A percentile compares a stretch with the other conserved stretches of the same genome.
Evolutionary conservation across 92 coral and sea anemone species (phyloP).

Genomic region (Zoanthus sansibaricus): DNA sequence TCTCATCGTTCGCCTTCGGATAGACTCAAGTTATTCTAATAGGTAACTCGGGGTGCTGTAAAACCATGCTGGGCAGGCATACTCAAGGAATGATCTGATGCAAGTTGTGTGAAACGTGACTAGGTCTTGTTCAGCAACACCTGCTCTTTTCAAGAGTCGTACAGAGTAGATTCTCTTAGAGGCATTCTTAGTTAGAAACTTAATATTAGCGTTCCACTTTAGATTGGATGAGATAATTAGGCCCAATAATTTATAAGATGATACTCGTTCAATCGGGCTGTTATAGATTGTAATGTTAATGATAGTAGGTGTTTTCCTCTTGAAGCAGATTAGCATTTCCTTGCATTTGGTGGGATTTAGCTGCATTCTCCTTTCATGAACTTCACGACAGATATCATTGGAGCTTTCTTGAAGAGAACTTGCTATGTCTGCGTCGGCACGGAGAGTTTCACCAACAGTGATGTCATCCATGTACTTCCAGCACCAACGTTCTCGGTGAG

Average conservation of each 20-base stretch:
- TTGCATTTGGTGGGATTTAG: too few species aligned
- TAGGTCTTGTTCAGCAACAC: too few species aligned
- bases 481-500: slow-evolving; percentile 6
- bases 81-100: too few species aligned
- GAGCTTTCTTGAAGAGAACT: too few species aligned
- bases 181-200: background rate
- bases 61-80: too few species aligned
- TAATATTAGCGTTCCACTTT: slow-evolving; percentile 48
- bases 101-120: too few species aligned
- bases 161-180: background rate
- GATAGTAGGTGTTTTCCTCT: slow-evolving; percentile 36
- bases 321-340: background rate
- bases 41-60: too few species aligned
- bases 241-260: slow-evolving; percentile 39
- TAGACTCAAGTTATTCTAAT: too few species aligned
- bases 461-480: slow-evolving; percentile 27
- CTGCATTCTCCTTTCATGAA: too few species aligned
- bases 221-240: slow-evolving; percentile 31
- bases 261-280: slow-evolving; percentile 33
- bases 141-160: too few species aligned
- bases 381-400: too few species aligned
- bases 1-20: too few species aligned
- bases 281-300: slow-evolving; percentile 8
- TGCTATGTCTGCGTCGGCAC: background rate
- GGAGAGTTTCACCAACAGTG: slow-evolving; percentile 35